A percentile compares a stretch with the other conserved stretches of the same genome.
Conservation (phyloP, 2,797 vertebrate species). For the Mormyrops attenuatus region DNA sequence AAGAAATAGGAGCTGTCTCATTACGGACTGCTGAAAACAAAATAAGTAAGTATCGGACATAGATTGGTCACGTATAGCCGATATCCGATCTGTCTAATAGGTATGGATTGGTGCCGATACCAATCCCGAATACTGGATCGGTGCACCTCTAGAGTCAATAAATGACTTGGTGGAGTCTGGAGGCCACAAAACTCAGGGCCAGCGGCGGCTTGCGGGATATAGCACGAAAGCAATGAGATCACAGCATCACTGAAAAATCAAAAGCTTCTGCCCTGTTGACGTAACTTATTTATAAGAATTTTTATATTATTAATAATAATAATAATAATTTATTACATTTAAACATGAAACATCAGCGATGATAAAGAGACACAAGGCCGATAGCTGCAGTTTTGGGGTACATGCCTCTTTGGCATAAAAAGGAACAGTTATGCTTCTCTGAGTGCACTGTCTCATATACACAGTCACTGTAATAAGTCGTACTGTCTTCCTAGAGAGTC, state of each 20-base stretch:
- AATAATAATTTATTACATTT: neutral
- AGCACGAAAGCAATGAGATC: neutral
- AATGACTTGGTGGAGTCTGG: neutral
- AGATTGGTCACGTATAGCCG: neutral
- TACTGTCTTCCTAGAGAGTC: neutral
- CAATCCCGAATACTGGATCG: neutral
- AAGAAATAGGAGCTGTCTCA: neutral
- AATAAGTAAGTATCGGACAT: neutral
- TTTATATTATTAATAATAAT: neutral
- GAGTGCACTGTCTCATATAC: neutral
- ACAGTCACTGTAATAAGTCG: neutral
- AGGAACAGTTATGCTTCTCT: neutral
- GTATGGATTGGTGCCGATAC: neutral
- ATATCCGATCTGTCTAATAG: neutral
- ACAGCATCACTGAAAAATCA: neutral
- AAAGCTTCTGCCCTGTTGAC: neutral
- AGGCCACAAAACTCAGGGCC: neutral
- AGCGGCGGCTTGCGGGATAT: neutral
- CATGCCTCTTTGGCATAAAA: neutral
- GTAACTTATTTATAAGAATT: neutral
- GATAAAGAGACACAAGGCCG: neutral
- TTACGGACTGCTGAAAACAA: neutral
- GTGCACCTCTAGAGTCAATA: neutral
- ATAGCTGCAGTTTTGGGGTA: neutral
- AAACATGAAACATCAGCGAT: neutral